Base-by-base conservation (phyloP, 2,797 vertebrate genomes). In the Nothura maculosa region DNA sequence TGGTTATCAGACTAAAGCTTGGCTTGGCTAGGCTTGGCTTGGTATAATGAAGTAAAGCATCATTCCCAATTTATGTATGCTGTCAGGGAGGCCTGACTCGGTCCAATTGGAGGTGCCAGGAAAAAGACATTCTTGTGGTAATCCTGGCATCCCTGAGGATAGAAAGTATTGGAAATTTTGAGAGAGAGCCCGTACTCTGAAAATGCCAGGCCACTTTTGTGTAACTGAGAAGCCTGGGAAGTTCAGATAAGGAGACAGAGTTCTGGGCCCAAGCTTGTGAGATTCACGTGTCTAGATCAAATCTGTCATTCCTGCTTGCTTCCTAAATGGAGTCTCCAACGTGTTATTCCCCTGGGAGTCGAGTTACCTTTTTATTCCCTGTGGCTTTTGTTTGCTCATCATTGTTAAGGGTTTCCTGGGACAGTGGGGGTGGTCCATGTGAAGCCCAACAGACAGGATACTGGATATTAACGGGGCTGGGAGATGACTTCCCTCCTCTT, bases 61-160 rank as follows among this genome's bases (percentile, higher is more conserved):
- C 0, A 1, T 76, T 81, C n/a, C 30, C 79, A 24, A 4, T 79
- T 14, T 68, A 61, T 11, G 7, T 75, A 32, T 85, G 28, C 34
- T 89, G 1, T 89, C 82, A 64, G 34, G 58, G 69, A 83, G 61
- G 21, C 47, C n/a, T 85, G 63, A 81, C 58, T 69, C 52, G 34
- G 47, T 36, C 5, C 67, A 48, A 6, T 42, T 72, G 30, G 19
- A 47, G 78, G 4, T 54, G 87, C 90, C 73, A 78, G 80, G 69
- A 89, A 78, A 91, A 81, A 89, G 57, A 66, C 52, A 81, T 91
- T 93, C 73, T 83, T 91, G 74, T 72, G 85, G 91, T 89, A 78
- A 45, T 83, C 93, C 66, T 92, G 82, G 83, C 66, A 57, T 70
- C 45, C 45, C 28, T 81, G 74, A 75, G 48, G 60, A 58, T 19